Evolutionary conservation across 2,797 vertebrate genomes (phyloP).

Genomic region (Manis pentadactyla): DNA sequence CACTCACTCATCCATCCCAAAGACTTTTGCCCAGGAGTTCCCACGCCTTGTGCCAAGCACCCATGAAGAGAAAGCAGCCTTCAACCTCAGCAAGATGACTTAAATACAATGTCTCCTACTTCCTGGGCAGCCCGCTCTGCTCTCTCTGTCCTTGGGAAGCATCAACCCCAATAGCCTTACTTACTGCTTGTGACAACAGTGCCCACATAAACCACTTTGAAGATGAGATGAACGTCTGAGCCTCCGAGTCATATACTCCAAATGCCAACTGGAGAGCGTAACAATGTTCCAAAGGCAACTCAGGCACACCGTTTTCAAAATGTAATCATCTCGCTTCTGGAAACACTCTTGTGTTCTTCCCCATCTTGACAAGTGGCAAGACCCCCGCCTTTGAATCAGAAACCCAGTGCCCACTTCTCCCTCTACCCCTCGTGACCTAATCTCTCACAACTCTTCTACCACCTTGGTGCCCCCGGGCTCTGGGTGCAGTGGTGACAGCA

Average conservation of each 20-base stretch:
- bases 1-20: not conserved
- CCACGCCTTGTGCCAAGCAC: not conserved
- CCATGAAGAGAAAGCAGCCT: not conserved
- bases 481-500: rapidly evolving
- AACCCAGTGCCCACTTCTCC: not conserved
- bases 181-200: not conserved
- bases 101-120: not conserved
- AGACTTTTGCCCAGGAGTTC: not conserved
- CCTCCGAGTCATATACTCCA: not conserved
- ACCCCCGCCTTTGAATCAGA: not conserved
- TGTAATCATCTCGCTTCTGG: not conserved
- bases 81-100: not conserved
- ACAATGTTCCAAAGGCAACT: not conserved
- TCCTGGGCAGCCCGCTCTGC: not conserved
- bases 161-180: too few relatives aligned
- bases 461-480: not conserved
- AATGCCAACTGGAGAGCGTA: not conserved
- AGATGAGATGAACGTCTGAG: not conserved
- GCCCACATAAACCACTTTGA: not conserved
- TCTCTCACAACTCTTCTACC: not conserved
- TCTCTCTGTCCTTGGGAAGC: not conserved
- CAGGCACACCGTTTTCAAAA: not conserved
- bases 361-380: not conserved
- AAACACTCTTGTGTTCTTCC: not conserved
- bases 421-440: rapidly evolving